These are phyloP conservation scores for Oithona nana DNA, from an alignment of 2,888 invertebrate species.

Conservation along the genomic window DNA sequence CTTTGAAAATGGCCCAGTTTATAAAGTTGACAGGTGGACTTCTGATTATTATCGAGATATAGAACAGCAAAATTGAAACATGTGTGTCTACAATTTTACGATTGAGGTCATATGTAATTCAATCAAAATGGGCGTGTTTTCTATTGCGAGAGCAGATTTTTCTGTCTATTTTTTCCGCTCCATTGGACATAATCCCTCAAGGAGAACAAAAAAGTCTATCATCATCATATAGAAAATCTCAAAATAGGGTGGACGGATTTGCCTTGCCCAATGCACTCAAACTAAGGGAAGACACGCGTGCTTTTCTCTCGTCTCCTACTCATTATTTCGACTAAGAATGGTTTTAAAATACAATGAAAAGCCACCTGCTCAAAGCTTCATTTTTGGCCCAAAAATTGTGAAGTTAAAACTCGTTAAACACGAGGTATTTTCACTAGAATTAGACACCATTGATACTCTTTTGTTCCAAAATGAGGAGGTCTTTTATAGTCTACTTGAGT, in stretches of 20 bases:
- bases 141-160: background rate
- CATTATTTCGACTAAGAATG: no score
- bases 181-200: background rate
- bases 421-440: background rate
- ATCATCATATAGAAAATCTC: background rate
- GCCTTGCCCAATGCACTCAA: background rate
- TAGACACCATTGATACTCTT: no score
- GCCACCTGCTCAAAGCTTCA: background rate
- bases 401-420: background rate
- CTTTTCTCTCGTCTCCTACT: no score
- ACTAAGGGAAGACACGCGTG: background rate
- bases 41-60: background rate
- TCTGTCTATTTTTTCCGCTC: background rate
- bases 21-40: background rate
- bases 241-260: no score
- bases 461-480: no score
- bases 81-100: background rate
- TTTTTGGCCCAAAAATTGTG: background rate
- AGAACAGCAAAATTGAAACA: background rate
- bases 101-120: background rate
- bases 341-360: background rate
- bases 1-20: background rate
- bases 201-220: background rate
- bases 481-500: no score
- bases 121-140: background rate